phyloP scores from a whole-genome alignment of 2,113 vertebrate species.

The Oreochromis spilurus region DNA sequence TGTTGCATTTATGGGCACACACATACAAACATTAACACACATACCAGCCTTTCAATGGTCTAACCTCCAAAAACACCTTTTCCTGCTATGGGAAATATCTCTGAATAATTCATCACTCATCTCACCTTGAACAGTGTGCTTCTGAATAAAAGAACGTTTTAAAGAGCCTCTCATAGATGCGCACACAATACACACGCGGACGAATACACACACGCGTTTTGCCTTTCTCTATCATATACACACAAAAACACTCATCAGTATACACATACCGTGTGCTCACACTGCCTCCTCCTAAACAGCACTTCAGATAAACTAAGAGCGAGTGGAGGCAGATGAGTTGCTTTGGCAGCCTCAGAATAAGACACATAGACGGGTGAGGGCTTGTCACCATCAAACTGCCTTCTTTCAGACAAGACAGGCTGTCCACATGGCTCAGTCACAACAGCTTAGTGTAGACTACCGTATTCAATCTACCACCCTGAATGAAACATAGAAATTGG shows the following conservation, averaged over 20 bases:
- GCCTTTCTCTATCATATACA: not conserved
- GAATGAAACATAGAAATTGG: slow-evolving; percentile 11
- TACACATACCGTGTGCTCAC: not conserved
- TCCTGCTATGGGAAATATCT: slow-evolving; percentile 55
- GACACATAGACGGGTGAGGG: slow-evolving; percentile 46
- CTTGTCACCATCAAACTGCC: slow-evolving; percentile 59
- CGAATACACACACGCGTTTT: not conserved
- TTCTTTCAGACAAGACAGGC: slow-evolving; percentile 56
- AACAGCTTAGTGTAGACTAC: slow-evolving; percentile 32
- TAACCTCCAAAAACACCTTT: slow-evolving; percentile 65
- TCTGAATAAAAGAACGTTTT: slow-evolving; percentile 65
- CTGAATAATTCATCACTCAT: slow-evolving; percentile 70
- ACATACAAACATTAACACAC: not conserved
- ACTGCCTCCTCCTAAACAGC: slow-evolving; percentile 45
- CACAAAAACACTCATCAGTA: not conserved
- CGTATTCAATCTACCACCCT: slow-evolving; percentile 30
- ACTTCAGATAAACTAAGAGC: slow-evolving; percentile 56
- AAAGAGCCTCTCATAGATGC: slow-evolving; percentile 54
- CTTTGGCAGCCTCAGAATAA: slow-evolving; percentile 52
- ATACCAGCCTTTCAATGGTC: slow-evolving; percentile 34
- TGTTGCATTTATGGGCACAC: slow-evolving; percentile 2
- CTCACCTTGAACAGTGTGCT: slow-evolving; percentile 65
- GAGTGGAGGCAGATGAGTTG: slow-evolving; percentile 61
- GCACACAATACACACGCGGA: slow-evolving; percentile 8
- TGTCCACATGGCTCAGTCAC: slow-evolving; percentile 58